phyloP scores from a whole-genome alignment of 1,140 invertebrate species.

The Panagrolaimus sp. region DNA sequence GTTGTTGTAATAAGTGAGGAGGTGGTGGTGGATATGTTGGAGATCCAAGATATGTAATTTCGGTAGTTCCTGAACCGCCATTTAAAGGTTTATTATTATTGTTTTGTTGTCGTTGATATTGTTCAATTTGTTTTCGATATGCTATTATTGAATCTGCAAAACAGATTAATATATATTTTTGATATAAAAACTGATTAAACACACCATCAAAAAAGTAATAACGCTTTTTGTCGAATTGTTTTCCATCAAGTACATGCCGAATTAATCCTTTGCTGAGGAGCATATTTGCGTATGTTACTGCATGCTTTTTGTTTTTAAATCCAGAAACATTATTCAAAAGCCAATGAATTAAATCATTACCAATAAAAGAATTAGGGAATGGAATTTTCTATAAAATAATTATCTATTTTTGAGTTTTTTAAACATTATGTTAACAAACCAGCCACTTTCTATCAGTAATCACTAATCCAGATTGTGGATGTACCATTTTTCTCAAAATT shows the following conservation, averaged over 20 bases:
- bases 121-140: slow-evolving; percentile 3
- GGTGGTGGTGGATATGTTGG: background rate
- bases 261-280: slow-evolving; percentile 91
- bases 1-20: background rate
- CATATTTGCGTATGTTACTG: slow-evolving; percentile 87
- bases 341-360: slow-evolving; percentile 60
- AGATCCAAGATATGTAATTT: background rate
- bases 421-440: too few species aligned
- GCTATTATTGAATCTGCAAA: slow-evolving; percentile 6
- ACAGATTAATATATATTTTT: background rate
- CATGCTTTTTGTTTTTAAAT: slow-evolving; percentile 82
- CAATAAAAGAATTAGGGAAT: slow-evolving; percentile 93
- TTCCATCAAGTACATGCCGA: slow-evolving; percentile 12
- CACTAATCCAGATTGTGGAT: slow-evolving; percentile 87
- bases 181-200: background rate
- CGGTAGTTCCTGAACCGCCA: background rate
- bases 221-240: slow-evolving; percentile 8
- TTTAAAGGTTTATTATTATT: too few species aligned
- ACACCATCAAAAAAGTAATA: slow-evolving; percentile 10
- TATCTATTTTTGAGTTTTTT: too few species aligned
- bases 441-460: slow-evolving; percentile 96
- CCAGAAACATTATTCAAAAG: slow-evolving; percentile 33
- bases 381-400: too few species aligned
- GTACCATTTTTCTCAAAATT: slow-evolving; percentile 82
- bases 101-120: background rate